Conservation (phyloP, 2,797 vertebrate species). For the Cirrhinus mrigala region DNA sequence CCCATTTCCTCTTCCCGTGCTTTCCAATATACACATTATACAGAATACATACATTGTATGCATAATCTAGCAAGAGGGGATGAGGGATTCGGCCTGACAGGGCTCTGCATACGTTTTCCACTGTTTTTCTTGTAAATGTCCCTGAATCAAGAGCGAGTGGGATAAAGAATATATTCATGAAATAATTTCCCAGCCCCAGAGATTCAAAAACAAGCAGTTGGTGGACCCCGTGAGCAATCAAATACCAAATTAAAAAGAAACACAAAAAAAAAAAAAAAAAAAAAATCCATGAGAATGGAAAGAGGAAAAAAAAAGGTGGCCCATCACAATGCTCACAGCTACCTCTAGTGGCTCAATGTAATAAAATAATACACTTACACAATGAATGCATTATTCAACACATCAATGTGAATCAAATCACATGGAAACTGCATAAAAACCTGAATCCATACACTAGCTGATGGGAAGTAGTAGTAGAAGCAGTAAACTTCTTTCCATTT, state of each 20-base stretch:
- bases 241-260: constrained; percentile 38
- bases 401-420: constrained; percentile 10
- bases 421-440: not conserved
- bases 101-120: constrained; percentile 63
- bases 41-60: constrained; percentile 60
- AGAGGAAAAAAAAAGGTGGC: constrained; percentile 34
- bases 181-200: constrained; percentile 53
- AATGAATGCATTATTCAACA: constrained; percentile 17
- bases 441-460: not conserved
- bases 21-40: constrained; percentile 69
- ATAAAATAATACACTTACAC: constrained; percentile 38
- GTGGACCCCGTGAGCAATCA: constrained; percentile 31
- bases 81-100: constrained; percentile 53
- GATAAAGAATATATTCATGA: constrained; percentile 58
- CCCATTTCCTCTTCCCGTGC: constrained; percentile 64
- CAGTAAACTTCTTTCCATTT: constrained; percentile 56
- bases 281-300: constrained; percentile 42
- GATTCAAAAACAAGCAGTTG: constrained; percentile 50
- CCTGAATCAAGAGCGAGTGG: constrained; percentile 42
- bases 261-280: not conserved
- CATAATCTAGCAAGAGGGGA: constrained; percentile 64
- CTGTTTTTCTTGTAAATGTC: constrained; percentile 63
- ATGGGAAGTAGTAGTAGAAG: constrained; percentile 19
- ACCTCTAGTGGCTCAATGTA: constrained; percentile 74
- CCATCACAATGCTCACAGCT: constrained; percentile 68